Base-by-base conservation (phyloP, 1,140 invertebrate species). In the Sogatella furcifera region DNA sequence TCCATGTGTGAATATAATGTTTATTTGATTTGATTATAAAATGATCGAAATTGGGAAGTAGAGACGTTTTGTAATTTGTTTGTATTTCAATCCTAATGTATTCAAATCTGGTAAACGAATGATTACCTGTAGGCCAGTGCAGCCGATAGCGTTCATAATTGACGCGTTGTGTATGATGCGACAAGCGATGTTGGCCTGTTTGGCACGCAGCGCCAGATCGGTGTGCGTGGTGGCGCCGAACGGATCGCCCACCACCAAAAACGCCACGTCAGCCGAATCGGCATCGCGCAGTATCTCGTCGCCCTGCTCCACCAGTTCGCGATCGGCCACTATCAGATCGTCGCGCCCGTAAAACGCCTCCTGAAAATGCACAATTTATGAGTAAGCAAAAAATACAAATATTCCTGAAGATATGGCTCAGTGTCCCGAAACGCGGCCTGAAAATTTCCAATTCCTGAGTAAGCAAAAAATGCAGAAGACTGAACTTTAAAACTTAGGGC, bases 161-260 rank as follows among this genome's bases (percentile, higher is more conserved):
- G 96, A 99, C 8, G 97, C 93, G 85, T 99, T 99, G 72, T 99
- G 97, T 65, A 99, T 77, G 13, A 99, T 82, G 79, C 89, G 76
- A 64, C 76, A 83, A 0, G 62, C 54, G 55, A 93, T 84, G 41
- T 79, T 78, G 68, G 82, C 80, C 69, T 95, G 80, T 70, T 84
- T 85, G 34, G 95, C 64, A 71, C 96, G 77, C 38, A 99, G 72
- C 52, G 98, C 79, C 63, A 99, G 81, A 73, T 99, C 97, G 22
- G 91, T 89, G 70, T 99, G 97, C 9, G 97, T 99, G 11, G 97
- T 99, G 10, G 97, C 97, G 28, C 89, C 86, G 68, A 93, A 84
- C 1, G 91, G 90, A 76, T 94, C 91, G 5, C 95, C 95, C 56
- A 97, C 92, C 13, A 98, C 95, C 44, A 99, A 75, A 60, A 99